These are phyloP conservation scores for Henricia sp. DNA, from an alignment of 53 echinoderm and acorn worm species.

Conservation along the genomic window DNA sequence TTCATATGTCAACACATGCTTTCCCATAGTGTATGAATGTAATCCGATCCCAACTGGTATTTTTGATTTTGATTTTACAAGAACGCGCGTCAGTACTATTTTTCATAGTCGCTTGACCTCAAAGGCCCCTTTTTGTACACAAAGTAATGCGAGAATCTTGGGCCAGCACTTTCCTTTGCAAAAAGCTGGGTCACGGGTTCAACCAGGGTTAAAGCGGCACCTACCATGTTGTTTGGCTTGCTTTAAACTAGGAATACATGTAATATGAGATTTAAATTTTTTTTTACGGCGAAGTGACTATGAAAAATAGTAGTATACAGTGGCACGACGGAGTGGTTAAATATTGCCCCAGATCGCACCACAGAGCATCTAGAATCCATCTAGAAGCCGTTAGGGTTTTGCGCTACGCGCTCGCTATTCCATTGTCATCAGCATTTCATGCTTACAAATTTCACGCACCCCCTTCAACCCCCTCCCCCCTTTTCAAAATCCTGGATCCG, in stretches of 20 bases:
- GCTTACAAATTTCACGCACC: no score
- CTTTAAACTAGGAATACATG: slow-evolving; percentile 10
- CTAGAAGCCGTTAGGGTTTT: no score
- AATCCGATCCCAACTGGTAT: no score
- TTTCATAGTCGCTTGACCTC: slow-evolving; percentile 8
- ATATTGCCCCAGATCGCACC: no score
- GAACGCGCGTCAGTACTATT: not conserved
- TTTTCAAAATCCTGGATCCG: no score
- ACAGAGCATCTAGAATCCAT: no score
- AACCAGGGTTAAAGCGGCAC: slow-evolving; percentile 15
- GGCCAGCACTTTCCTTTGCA: slow-evolving; percentile 12
- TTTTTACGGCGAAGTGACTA: slow-evolving; percentile 15
- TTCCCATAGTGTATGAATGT: no score
- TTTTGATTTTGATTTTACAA: not conserved
- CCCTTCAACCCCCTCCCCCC: no score
- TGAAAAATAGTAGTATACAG: slow-evolving; percentile 18
- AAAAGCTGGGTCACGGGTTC: slow-evolving; percentile 12
- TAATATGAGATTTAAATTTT: slow-evolving; percentile 8
- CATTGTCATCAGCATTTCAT: no score
- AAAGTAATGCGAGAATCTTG: slow-evolving; percentile 11
- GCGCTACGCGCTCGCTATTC: no score
- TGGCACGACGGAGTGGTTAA: not conserved
- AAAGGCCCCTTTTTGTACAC: slow-evolving; percentile 15
- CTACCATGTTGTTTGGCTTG: slow-evolving; percentile 12
- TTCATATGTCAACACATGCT: no score